Evolutionary conservation across 2,888 invertebrate species (phyloP).

Genomic region (Chamaedrilus cognettii): DNA sequence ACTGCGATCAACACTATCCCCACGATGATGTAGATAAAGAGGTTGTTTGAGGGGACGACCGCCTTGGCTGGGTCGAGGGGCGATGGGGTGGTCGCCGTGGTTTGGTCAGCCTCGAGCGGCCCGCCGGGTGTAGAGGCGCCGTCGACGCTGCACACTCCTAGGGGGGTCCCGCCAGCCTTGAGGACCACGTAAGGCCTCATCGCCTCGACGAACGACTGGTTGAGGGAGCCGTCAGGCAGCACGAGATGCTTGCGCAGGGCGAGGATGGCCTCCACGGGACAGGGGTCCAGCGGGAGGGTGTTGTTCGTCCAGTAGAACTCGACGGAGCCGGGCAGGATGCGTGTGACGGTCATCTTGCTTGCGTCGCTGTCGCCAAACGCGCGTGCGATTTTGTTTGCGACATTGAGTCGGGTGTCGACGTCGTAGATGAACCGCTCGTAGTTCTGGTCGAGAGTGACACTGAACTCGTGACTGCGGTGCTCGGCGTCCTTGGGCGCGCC

Average conservation of each 20-base stretch:
- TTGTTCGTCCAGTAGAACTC: conserved; percentile 77
- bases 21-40: conserved; percentile 76
- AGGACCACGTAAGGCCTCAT: conserved; percentile 38
- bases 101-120: neutral
- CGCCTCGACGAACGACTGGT: conserved; percentile 41
- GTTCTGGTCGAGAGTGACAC: conserved; percentile 59
- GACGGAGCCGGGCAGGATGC: conserved; percentile 68
- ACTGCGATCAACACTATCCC: conserved; percentile 83
- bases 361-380: conserved; percentile 77
- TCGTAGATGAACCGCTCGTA: conserved; percentile 71
- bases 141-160: conserved; percentile 22
- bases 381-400: conserved; percentile 69
- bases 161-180: conserved; percentile 20
- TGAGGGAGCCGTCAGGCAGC: conserved; percentile 56
- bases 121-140: neutral
- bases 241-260: conserved; percentile 64
- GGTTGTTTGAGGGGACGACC: conserved; percentile 17
- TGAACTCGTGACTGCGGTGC: conserved; percentile 48
- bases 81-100: neutral
- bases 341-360: conserved; percentile 73
- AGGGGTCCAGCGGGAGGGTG: conserved; percentile 74
- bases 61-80: conserved; percentile 12
- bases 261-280: conserved; percentile 76
- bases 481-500: conserved; percentile 58
- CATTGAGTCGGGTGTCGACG: conserved; percentile 79